Evolutionary conservation across 2,888 invertebrate genomes (phyloP), one percentile per base, ranked within the genome.

Genomic region (Nephrocerus scutellatus): DNA sequence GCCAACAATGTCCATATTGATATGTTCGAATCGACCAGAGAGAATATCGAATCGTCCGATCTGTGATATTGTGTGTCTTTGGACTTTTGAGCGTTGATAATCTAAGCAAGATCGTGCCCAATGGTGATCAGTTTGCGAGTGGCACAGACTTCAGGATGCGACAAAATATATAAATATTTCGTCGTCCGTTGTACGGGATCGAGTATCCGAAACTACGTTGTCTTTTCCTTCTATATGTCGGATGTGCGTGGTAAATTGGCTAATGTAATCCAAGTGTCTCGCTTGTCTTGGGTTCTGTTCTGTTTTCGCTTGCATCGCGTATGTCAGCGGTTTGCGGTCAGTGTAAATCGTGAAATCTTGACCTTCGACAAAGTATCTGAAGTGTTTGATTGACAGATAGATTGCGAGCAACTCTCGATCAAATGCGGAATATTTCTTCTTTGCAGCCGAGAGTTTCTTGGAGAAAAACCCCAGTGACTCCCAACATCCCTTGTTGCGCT

Each of bases 391-490:
- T 29, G 29, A 10, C 29, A 29, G 18, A 12, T 6, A 33, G 15
- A 33, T 33, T n/a, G n/a, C n/a, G n/a, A n/a, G n/a, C n/a, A n/a
- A n/a, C n/a, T n/a, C n/a, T n/a, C n/a, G n/a, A n/a, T n/a, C n/a
- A n/a, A n/a, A n/a, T n/a, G n/a, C n/a, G n/a, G n/a, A n/a, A n/a
- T n/a, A n/a, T n/a, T n/a, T 0, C 53, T 6, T 21, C 37, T 57
- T 47, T 2, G 57, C 33, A 2, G 38, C 21, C 24, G 23, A 8
- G 33, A 5, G 4, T 33, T 24, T 12, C 18, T 25, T 4, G 18
- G 18, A 3, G 24, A 12, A 2, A 33, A 19, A 15, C 25, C 30
- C 44, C 1, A 55, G 36, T 5, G 56, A 50, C 26, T 33, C 18
- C 33, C 33, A 33, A 6, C 4, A 3, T 7, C 25, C 12, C 19